Evolutionary conservation across 1,140 invertebrate genomes (phyloP).

Genomic region (Copidosoma floridanum): DNA sequence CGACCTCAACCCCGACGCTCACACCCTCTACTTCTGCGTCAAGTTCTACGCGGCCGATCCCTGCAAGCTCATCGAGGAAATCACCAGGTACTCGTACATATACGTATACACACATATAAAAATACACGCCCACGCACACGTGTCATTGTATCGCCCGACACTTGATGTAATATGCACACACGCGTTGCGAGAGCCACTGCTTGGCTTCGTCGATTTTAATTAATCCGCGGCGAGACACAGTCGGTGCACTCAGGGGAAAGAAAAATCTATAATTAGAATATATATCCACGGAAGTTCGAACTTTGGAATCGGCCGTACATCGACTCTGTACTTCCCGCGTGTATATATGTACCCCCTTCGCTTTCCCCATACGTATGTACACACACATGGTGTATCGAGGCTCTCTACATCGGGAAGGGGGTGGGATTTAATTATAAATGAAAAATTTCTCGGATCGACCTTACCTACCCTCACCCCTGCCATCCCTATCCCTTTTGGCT

Average conservation of each 20-base stretch:
- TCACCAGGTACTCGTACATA: constrained; percentile 72
- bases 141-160: neutral
- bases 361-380: no score
- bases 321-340: no score
- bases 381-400: no score
- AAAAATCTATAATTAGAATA: constrained; percentile 8
- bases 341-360: no score
- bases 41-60: constrained; percentile 99
- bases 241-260: neutral
- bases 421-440: no score
- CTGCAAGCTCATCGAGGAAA: constrained; percentile 91
- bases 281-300: neutral
- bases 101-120: neutral
- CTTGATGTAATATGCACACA: no score
- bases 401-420: no score
- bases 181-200: no score
- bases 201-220: constrained; percentile 7
- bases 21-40: constrained; percentile 94
- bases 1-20: constrained; percentile 65
- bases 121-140: neutral
- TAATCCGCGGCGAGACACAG: neutral
- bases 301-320: no score
- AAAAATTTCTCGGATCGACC: no score
- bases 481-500: no score
- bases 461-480: no score